Evolutionary conservation across 2,113 vertebrate genomes (phyloP).

Genomic region (Illadopsis cleaveri): DNA sequence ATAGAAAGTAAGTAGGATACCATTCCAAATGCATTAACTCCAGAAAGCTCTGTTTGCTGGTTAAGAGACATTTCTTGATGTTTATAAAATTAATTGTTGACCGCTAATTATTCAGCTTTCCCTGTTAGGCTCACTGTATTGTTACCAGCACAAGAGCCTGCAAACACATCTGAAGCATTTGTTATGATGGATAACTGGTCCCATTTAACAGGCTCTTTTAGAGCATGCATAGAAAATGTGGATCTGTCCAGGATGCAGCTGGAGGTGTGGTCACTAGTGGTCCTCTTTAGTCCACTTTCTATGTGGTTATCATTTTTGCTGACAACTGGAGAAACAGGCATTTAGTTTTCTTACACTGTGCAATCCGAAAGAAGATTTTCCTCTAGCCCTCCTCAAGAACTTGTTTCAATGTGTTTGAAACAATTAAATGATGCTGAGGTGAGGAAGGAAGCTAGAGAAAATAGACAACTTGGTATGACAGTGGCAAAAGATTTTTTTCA

Average conservation of each 20-base stretch:
- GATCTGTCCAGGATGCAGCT: neutral
- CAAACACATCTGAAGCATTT: neutral
- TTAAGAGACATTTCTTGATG: neutral
- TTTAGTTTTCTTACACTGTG: neutral
- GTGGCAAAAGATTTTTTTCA: neutral
- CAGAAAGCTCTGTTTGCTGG: neutral
- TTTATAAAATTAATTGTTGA: neutral
- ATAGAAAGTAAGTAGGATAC: neutral
- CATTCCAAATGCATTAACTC: neutral
- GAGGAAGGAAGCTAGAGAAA: neutral
- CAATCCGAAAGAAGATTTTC: neutral
- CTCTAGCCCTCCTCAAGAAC: neutral
- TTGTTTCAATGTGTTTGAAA: neutral
- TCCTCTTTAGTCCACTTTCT: neutral
- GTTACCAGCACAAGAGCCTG: neutral
- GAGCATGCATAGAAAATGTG: neutral
- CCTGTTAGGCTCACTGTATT: neutral
- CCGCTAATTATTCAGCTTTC: neutral
- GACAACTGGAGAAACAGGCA: neutral
- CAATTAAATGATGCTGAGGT: neutral
- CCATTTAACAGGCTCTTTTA: neutral
- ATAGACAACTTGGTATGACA: neutral
- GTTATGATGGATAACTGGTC: neutral
- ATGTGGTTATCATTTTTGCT: neutral
- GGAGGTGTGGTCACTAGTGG: neutral